Percentiles rank a stretch among this genome's conserved stretches.
Conservation (phyloP, 2,113 vertebrate species). For the Hemichromis elongatus region DNA sequence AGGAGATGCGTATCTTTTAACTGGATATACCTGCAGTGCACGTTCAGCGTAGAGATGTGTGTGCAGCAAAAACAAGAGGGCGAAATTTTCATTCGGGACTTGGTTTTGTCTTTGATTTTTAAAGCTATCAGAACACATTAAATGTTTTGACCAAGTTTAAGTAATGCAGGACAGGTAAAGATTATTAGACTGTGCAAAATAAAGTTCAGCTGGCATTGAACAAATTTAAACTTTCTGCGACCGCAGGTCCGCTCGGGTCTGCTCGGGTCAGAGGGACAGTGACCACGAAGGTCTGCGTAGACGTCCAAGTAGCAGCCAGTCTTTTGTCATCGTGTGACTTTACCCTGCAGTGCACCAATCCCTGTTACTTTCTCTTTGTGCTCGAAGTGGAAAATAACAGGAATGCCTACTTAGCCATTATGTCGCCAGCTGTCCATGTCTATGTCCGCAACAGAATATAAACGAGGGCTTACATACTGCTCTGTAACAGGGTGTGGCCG, state of each 20-base stretch:
- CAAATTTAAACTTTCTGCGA: not conserved
- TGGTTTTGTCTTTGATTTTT: not conserved
- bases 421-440: not conserved
- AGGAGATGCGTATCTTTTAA: not conserved
- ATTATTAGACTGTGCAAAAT: not conserved
- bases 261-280: not conserved
- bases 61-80: not conserved
- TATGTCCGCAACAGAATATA: not conserved
- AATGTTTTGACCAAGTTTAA: not conserved
- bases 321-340: not conserved
- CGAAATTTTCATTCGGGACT: accelerated
- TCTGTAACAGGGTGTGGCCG: not conserved
- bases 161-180: not conserved
- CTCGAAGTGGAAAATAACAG: not conserved
- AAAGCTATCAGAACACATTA: not conserved
- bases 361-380: not conserved
- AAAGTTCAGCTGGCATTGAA: not conserved
- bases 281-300: not conserved
- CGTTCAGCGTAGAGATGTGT: not conserved
- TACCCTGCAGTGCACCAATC: not conserved
- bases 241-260: accelerated
- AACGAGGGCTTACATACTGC: not conserved
- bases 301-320: not conserved
- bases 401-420: not conserved
- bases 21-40: not conserved